These are phyloP conservation scores for Vulpes ferrilata DNA, from an alignment of 2,113 vertebrate genomes.

Conservation along the genomic window DNA sequence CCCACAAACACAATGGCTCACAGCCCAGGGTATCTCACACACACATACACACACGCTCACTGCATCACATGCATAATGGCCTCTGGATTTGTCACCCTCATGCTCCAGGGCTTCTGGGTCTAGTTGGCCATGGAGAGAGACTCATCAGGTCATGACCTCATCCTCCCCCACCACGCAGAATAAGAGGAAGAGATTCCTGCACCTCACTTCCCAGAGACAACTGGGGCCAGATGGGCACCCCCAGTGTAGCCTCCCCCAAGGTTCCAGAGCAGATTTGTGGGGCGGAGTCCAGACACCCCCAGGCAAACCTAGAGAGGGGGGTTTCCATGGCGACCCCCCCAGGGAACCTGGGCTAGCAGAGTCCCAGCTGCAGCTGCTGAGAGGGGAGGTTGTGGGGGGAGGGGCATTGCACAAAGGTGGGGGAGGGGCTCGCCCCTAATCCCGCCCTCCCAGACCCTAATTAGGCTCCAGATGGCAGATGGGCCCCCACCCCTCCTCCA, in stretches of 20 bases:
- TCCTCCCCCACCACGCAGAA: not conserved
- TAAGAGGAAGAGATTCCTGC: conserved; percentile 23
- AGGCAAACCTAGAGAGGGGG: not conserved
- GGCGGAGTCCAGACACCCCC: conserved; percentile 66
- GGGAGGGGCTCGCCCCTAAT: conserved; percentile 52
- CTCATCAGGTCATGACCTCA: not conserved
- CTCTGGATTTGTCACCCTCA: not conserved
- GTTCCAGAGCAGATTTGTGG: conserved; percentile 74
- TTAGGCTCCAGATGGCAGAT: conserved; percentile 82
- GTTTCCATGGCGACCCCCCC: conserved; percentile 76
- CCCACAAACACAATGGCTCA: not conserved
- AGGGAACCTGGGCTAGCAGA: conserved; percentile 39
- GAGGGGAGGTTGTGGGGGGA: conserved; percentile 47
- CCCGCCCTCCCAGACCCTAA: conserved; percentile 67
- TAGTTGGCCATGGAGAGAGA: not conserved
- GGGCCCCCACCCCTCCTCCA: conserved; percentile 86
- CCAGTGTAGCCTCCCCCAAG: not conserved
- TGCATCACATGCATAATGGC: not conserved
- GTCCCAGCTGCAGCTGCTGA: conserved; percentile 77
- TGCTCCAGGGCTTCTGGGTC: not conserved
- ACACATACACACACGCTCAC: too few relatives aligned
- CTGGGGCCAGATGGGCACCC: conserved; percentile 64
- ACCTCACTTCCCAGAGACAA: not conserved
- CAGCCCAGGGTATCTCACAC: not conserved
- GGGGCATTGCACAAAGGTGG: conserved; percentile 51